Base-by-base conservation (phyloP, 2,888 invertebrate species). In the Melinaea marsaeus region DNA sequence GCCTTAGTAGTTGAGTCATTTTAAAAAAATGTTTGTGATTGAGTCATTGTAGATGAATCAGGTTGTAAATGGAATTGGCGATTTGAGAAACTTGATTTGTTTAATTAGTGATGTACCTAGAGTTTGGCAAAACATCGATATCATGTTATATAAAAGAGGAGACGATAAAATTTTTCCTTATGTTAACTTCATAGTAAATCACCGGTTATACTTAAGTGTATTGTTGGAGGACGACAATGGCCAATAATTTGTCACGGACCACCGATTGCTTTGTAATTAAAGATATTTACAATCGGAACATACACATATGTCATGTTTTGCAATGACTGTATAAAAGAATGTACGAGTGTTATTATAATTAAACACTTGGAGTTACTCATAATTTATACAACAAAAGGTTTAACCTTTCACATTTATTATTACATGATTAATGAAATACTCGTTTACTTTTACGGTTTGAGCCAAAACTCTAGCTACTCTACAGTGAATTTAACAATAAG, bases 21-120 rank as follows among this genome's bases (percentile, higher is more conserved):
- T 66, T 37, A 33, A 55, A 56, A 46, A 22, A 37, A 54, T 56
- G 64, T 58, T 61, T 61, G 60, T 58, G 54, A 56, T 60, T 69
- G 67, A 69, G 63, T 69, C 67, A 69, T 65, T 61, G 62, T 58
- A 59, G 68, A 64, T 69, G 68, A 69, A 61, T 69, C 68, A 69
- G 42, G 46, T 32, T 37, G 56, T 51, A 51, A 51, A 51, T 32
- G 51, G 51, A 32, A 64, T 55, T 65, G 46, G 58, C 55, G 60
- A 64, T 61, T 60, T 62, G 60, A 46, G 55, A 57, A 54, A 62
- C 56, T 61, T 47, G n/a, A 57, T 51, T 51, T 51, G 32, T 11
- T 48, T 48, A 48, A n/a, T 48, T 6, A 42, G 11, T 42, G 11
- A 9, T 9, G 42, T 42, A 9, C 3, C 42, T 42, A 11, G 22